Conservation (phyloP, 2,888 invertebrate genomes). For the Melitaea athalia region DNA sequence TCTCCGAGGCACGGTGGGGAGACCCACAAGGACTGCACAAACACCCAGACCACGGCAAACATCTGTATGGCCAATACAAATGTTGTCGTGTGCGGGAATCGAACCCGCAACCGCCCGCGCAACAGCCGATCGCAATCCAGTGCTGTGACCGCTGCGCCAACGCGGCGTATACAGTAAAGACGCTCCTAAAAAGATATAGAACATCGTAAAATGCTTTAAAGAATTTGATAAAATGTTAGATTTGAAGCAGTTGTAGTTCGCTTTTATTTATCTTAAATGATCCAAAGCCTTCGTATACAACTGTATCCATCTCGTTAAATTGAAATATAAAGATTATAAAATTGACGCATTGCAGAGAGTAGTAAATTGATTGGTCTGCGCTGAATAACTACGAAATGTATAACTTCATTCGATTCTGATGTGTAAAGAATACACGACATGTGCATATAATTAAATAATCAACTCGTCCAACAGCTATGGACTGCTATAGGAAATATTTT, state of each 20-base stretch:
- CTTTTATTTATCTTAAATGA: slow-evolving; percentile 9
- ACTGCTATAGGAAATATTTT: background rate
- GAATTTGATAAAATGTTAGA: background rate
- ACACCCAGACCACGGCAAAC: no score
- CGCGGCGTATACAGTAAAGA: no score
- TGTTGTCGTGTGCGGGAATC: no score
- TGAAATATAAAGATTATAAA: slow-evolving; percentile 30
- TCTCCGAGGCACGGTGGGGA: no score
- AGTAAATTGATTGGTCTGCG: slow-evolving; percentile 25
- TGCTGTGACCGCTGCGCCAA: no score
- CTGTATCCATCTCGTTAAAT: slow-evolving; percentile 27
- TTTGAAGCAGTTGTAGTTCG: background rate
- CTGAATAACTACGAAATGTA: slow-evolving; percentile 21
- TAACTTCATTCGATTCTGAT: slow-evolving; percentile 19
- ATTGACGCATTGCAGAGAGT: slow-evolving; percentile 31
- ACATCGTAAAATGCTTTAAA: background rate
- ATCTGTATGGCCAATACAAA: no score
- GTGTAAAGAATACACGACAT: slow-evolving; percentile 17
- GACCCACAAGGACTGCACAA: no score
- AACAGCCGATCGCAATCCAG: no score
- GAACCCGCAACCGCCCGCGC: no score
- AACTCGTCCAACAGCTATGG: background rate
- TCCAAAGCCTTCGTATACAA: slow-evolving; percentile 10
- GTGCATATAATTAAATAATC: slow-evolving; percentile 11
- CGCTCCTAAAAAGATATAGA: background rate